Evolutionary conservation across 2,113 vertebrate genomes (phyloP).

Genomic region (Trichechus manatus): DNA sequence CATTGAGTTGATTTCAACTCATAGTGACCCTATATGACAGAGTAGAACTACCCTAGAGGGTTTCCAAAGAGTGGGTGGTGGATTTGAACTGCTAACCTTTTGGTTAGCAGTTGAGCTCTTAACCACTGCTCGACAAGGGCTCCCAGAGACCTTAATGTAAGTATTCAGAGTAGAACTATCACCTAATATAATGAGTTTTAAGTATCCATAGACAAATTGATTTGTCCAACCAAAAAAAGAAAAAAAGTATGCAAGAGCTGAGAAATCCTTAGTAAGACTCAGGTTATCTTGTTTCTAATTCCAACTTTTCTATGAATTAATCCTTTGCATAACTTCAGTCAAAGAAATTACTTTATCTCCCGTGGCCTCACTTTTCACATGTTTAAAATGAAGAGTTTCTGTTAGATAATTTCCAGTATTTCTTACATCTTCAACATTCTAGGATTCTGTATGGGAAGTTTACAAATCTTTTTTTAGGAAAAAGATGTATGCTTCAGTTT

Average conservation of each 20-base stretch:
- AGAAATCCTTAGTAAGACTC: not conserved
- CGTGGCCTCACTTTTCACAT: not conserved
- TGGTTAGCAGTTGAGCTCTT: too few relatives aligned
- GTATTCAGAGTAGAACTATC: constrained; percentile 16
- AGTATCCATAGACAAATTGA: not conserved
- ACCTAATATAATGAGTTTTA: not conserved
- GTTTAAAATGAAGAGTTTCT: constrained; percentile 18
- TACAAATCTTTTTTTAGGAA: not conserved
- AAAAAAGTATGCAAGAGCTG: not conserved
- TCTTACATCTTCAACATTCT: not conserved
- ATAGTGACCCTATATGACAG: too few relatives aligned
- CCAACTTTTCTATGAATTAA: not conserved
- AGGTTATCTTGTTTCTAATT: not conserved
- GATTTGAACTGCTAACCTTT: too few relatives aligned
- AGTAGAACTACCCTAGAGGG: too few relatives aligned
- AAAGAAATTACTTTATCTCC: not conserved
- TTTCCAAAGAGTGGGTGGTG: too few relatives aligned
- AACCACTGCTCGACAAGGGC: too few relatives aligned
- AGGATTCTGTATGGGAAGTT: not conserved
- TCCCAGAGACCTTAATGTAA: not conserved
- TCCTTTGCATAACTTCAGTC: not conserved
- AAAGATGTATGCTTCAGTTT: constrained; percentile 1
- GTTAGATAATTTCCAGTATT: not conserved
- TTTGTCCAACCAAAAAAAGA: not conserved
- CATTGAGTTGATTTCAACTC: too few relatives aligned